These are phyloP conservation scores for Notolepis coatsorum DNA, from an alignment of 2,797 vertebrate genomes.

Conservation along the genomic window DNA sequence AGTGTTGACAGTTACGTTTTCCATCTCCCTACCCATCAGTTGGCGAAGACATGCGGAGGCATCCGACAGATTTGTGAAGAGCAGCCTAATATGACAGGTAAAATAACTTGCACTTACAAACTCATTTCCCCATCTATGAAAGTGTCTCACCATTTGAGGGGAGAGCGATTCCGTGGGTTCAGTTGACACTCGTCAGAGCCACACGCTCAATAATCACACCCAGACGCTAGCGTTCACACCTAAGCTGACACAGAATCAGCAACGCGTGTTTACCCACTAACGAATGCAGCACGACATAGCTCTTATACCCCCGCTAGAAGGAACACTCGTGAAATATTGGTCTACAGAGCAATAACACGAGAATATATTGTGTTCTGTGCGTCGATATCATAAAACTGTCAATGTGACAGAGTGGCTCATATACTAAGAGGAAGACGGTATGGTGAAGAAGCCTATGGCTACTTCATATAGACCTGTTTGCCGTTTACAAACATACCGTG, in stretches of 20 bases:
- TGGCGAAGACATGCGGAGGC: conserved; percentile 11
- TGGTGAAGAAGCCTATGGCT: neutral
- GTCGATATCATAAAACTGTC: conserved; percentile 6
- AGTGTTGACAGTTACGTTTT: conserved; percentile 2
- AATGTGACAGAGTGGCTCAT: neutral
- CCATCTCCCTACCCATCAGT: conserved; percentile 17
- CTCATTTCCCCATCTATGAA: conserved; percentile 23
- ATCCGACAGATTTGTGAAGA: neutral
- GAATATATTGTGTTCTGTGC: too few species aligned
- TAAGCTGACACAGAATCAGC: conserved; percentile 25
- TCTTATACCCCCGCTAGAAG: neutral
- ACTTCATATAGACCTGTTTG: neutral
- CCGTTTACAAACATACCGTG: too few species aligned
- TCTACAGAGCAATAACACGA: neutral
- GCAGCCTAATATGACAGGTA: conserved; percentile 32
- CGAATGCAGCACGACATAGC: neutral
- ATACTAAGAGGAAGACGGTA: neutral
- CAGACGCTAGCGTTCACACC: conserved; percentile 11
- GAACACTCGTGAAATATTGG: neutral
- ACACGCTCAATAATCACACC: conserved; percentile 19
- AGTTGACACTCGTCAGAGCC: conserved; percentile 27
- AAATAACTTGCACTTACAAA: conserved; percentile 2
- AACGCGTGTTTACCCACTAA: conserved; percentile 11
- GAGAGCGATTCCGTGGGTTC: neutral
- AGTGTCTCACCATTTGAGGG: neutral